Conservation (phyloP, 35 echinoderm and acorn worm genomes). For the Apostichopus californicus region DNA sequence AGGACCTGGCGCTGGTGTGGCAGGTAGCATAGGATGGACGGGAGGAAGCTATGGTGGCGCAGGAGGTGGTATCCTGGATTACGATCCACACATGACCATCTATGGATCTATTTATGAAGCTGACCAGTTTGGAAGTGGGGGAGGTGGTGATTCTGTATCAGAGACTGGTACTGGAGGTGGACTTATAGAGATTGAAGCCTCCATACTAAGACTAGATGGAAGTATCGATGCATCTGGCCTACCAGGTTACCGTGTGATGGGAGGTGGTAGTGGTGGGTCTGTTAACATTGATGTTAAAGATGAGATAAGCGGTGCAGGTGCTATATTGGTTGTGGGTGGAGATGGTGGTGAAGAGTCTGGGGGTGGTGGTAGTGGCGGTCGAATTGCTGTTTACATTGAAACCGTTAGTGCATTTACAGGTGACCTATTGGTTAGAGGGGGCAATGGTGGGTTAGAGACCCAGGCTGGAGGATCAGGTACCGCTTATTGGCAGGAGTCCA, state of each 20-base stretch:
- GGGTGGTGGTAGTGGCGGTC: constrained; percentile 85
- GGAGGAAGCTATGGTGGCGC: constrained; percentile 83
- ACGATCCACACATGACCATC: constrained; percentile 2
- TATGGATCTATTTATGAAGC: constrained; percentile 81
- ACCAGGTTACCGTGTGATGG: constrained; percentile 27
- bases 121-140: constrained; percentile 83
- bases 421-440: constrained; percentile 58
- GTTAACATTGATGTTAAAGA: constrained; percentile 51
- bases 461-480: constrained; percentile 80
- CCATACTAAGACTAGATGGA: constrained; percentile 72
- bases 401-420: constrained; percentile 63
- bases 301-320: constrained; percentile 63
- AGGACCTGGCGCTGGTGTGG: constrained; percentile 65
- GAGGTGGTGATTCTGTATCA: constrained; percentile 50
- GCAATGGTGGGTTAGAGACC: neutral
- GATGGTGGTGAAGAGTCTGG: constrained; percentile 58
- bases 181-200: constrained; percentile 45
- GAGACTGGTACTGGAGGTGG: constrained; percentile 78
- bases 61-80: constrained; percentile 65
- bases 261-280: constrained; percentile 89
- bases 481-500: constrained; percentile 36
- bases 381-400: constrained; percentile 53
- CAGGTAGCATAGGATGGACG: constrained; percentile 47
- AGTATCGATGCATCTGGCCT: constrained; percentile 65
- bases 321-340: constrained; percentile 60